Conservation (phyloP, 2,113 vertebrate genomes). For the Rhea americana region DNA sequence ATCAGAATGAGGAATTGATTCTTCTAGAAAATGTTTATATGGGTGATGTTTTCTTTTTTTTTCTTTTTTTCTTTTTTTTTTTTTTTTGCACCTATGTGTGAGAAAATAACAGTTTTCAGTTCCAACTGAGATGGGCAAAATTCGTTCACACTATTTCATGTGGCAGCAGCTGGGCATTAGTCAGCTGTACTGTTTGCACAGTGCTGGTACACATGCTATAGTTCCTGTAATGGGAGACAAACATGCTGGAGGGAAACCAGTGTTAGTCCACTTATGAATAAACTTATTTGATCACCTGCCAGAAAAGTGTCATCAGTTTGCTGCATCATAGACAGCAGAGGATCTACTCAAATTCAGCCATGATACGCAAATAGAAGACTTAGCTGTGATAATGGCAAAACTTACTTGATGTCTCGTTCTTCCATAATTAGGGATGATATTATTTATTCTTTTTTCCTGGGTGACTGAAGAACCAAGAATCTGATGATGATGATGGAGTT, state of each 20-base stretch:
- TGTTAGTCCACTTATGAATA: neutral
- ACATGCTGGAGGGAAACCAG: neutral
- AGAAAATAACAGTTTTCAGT: accelerated
- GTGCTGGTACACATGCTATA: neutral
- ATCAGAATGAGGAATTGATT: neutral
- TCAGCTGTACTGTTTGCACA: neutral
- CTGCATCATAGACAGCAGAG: neutral
- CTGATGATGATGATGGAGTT: neutral
- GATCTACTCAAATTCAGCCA: neutral
- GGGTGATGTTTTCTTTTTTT: neutral
- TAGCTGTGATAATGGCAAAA: neutral
- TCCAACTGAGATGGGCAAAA: neutral
- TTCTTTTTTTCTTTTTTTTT: neutral
- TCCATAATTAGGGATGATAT: neutral
- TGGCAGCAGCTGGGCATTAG: neutral
- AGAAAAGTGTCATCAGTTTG: neutral
- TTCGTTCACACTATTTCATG: accelerated
- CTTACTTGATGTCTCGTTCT: neutral
- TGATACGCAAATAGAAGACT: neutral
- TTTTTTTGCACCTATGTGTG: neutral
- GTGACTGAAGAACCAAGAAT: neutral
- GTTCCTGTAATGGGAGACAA: neutral
- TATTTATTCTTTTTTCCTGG: neutral
- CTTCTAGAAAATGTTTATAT: neutral
- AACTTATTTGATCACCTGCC: neutral